Base-by-base conservation (phyloP, 2,113 vertebrate species). In the Mormyrus iriodes region DNA sequence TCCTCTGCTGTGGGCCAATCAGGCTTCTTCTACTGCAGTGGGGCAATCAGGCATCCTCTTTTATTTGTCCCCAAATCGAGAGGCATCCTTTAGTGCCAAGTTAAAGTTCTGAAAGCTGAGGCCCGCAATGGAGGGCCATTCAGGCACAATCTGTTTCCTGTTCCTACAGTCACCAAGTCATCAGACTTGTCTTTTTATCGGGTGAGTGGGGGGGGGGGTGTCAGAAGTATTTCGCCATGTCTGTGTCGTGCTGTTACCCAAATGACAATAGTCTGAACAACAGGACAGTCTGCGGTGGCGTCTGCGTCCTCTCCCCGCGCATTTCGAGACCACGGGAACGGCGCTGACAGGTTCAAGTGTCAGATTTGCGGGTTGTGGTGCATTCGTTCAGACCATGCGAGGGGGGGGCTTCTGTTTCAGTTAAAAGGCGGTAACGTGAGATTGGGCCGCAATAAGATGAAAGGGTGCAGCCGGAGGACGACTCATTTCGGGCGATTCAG, bases 271-370 rank as follows among this genome's bases (percentile, higher is more conserved):
- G 82, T 84, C 35, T 84, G 82, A 24, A 21, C 21, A 48, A 46
- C 24, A 21, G 46, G 87, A 5, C 58, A 27, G 61, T 4, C 87
- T 69, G 58, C 42, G 42, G 55, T 27, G n/a, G n/a, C 13, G 89
- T 90, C 91, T 92, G 93, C 93, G 91, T 93, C 90, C 88, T 92
- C 90, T 65, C 91, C 58, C 93, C 91, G 94, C 93, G 92, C 95
- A 92, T 93, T 92, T 91, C 91, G 69, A 44, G 69, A 92, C 89
- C 88, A 90, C 90, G 83, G 89, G 90, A 94, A 93, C 87, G 49
- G 91, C 94, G 90, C 92, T 51, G 92, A 94, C 94, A 93, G 94
- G 95, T 95, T 95, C 94, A 94, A 94, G 92, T 94, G 93, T 94
- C 94, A 93, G 91, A 87, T 93, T 95, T 7, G 46, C 13, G 24